Conservation (phyloP, 1,140 invertebrate species). For the Trissolcus basalis region DNA sequence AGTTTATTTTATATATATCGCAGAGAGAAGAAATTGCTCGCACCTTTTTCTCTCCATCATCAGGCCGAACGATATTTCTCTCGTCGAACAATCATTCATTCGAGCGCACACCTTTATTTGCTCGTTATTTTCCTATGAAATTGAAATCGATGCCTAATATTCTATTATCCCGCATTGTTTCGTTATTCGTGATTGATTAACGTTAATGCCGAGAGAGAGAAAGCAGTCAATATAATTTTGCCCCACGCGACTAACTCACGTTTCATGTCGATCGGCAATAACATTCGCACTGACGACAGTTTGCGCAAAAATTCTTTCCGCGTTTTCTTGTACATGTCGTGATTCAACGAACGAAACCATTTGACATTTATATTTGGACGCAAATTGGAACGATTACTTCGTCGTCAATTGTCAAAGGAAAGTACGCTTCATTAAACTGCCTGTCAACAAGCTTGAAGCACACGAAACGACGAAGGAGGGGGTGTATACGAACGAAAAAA, state of each 20-base stretch:
- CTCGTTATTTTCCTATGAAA: constrained; percentile 56
- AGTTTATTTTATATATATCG: constrained; percentile 53
- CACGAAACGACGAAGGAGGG: constrained; percentile 1
- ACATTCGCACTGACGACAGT: constrained; percentile 4
- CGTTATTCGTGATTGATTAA: constrained; percentile 45
- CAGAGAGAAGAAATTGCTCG: constrained; percentile 53
- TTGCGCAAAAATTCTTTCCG: constrained; percentile 13
- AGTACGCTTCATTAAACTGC: constrained; percentile 55
- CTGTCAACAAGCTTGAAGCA: constrained; percentile 56
- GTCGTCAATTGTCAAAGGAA: constrained; percentile 49
- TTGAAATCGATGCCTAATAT: constrained; percentile 58
- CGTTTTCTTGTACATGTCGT: constrained; percentile 10
- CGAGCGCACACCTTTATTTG: constrained; percentile 50
- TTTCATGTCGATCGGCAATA: constrained; percentile 46
- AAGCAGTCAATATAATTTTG: constrained; percentile 26
- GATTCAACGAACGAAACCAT: constrained; percentile 19
- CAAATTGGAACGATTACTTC: constrained; percentile 40
- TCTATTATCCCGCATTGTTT: constrained; percentile 41
- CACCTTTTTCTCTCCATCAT: constrained; percentile 41
- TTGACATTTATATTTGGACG: constrained; percentile 50
- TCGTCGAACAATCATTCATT: constrained; percentile 44
- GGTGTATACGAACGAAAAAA: no score
- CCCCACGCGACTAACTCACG: constrained; percentile 15
- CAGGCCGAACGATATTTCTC: constrained; percentile 50
- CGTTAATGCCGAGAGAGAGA: constrained; percentile 14